Evolutionary conservation across 1,140 invertebrate species (phyloP), one percentile per base, ranked within the genome.

Genomic region (Drosophila cardini): DNA sequence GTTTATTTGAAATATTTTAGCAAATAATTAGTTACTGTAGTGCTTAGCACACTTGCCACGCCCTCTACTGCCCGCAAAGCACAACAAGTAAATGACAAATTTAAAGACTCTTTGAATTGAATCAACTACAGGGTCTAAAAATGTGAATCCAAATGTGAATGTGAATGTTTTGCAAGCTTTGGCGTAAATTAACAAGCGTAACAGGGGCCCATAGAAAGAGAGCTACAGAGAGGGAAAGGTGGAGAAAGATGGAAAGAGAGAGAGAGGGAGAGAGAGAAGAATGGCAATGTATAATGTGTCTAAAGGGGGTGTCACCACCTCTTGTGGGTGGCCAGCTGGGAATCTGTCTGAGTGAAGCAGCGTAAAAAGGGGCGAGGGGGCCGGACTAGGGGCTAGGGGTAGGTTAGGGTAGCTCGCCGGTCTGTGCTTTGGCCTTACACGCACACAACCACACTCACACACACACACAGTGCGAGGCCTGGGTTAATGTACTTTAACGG

Each of bases 401-500:
- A 32, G n/a, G 43, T 15, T 3, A 10, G 11, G 43, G 16, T 45
- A 26, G 40, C 4, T 13, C 21, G 21, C 21, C 5, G 56, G n/a
- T 2, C 16, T 58, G n/a, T 32, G 62, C 56, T 57, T 55, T 67
- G 53, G 68, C 76, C 63, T 75, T 75, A 62, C 8, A 32, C 30
- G 7, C 30, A 32, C 30, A 32, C 30, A 32, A 3, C 3, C 30
- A 32, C 30, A 32, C 30, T 4, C 30, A 32, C 30, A 32, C 30
- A 36, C 34, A 36, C 10, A 18, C 52, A 32, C 56, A 60, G 79
- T 50, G 13, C 76, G 72, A 67, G 69, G 40, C 79, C 73, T 87
- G 84, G 83, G 83, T 87, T 87, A 87, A 87, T 78, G 83, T 89
- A 87, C 83, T 87, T 77, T 89, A 60, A 63, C 72, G 76, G 83